A percentile compares a stretch with the other conserved stretches of the same genome.
phyloP scores from a whole-genome alignment of 2,113 vertebrate genomes.

The Larimichthys polyactis region DNA sequence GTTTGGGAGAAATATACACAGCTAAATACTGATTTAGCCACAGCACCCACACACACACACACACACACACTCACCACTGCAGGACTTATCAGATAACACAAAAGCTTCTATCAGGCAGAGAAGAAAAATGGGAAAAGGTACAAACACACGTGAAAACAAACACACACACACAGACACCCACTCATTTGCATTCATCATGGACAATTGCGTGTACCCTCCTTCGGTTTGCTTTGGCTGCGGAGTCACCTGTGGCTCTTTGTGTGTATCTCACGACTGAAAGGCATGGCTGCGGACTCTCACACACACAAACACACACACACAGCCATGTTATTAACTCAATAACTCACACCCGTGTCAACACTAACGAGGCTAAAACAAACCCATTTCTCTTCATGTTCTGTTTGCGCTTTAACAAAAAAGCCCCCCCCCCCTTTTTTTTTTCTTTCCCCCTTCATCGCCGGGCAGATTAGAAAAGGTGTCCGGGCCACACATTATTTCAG shows the following conservation, averaged over 20 bases:
- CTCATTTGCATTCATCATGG: constrained; percentile 42
- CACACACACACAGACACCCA: background rate
- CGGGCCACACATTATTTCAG: background rate
- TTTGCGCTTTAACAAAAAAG: constrained; percentile 59
- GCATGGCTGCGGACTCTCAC: constrained; percentile 1
- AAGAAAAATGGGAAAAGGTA: constrained; percentile 16
- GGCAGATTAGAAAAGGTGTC: constrained; percentile 18
- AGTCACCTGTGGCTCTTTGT: constrained; percentile 53
- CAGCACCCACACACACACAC: constrained; percentile 10
- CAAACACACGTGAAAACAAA: constrained; percentile 18
- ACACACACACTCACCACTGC: constrained; percentile 18
- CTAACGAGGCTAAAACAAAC: constrained; percentile 64
- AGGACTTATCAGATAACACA: constrained; percentile 44
- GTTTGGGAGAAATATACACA: constrained; percentile 37
- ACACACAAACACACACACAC: constrained; percentile 5
- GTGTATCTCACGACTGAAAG: background rate
- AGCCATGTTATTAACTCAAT: constrained; percentile 72
- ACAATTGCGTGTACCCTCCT: background rate
- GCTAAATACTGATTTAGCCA: constrained; percentile 32
- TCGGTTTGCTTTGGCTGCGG: constrained; percentile 18
- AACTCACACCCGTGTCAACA: constrained; percentile 72
- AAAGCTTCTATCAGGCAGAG: constrained; percentile 17
- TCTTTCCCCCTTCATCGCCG: background rate
- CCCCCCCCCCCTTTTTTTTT: background rate
- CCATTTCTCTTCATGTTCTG: constrained; percentile 57